A percentile compares a stretch with the other conserved stretches of the same genome.
Evolutionary conservation across 37 sponge, comb jelly and placozoan genomes (phyloP).

Genomic region (Haliclona indistincta): DNA sequence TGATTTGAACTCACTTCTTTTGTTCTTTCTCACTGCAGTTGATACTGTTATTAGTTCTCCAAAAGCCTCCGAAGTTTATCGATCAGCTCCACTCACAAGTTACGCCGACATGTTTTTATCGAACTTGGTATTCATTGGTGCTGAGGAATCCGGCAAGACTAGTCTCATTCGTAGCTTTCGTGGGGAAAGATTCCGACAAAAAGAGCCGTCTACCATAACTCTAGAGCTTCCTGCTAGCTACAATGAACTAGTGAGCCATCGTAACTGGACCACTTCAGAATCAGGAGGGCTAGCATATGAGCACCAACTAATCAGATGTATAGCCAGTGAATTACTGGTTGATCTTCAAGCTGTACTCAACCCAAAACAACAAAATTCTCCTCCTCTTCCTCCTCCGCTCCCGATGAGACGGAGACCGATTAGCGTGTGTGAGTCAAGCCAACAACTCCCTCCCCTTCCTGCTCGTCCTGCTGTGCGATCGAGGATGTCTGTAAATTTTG

Average conservation of each 20-base stretch:
- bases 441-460: not conserved
- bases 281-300: constrained; percentile 44
- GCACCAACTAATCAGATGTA: constrained; percentile 46
- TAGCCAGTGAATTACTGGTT: constrained; percentile 61
- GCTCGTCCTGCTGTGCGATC: not conserved
- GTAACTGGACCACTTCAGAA: constrained; percentile 21
- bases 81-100: constrained; percentile 44
- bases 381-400: constrained; percentile 38
- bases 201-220: constrained; percentile 36
- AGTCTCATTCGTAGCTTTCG: constrained; percentile 55
- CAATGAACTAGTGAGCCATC: constrained; percentile 11
- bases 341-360: constrained; percentile 11
- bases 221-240: constrained; percentile 4
- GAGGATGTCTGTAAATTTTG: constrained; percentile 33
- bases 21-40: constrained; percentile 24
- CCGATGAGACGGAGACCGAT: not conserved
- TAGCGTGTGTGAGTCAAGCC: constrained; percentile 6
- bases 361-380: not conserved
- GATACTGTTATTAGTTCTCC: constrained; percentile 38
- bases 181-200: constrained; percentile 51
- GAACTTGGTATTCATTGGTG: constrained; percentile 59
- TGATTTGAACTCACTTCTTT: not conserved
- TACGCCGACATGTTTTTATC: constrained; percentile 38
- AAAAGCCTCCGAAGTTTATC: constrained; percentile 45
- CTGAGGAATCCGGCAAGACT: constrained; percentile 79